Base-by-base conservation (phyloP, 2,797 vertebrate species). In the Orestias chungarensis region DNA sequence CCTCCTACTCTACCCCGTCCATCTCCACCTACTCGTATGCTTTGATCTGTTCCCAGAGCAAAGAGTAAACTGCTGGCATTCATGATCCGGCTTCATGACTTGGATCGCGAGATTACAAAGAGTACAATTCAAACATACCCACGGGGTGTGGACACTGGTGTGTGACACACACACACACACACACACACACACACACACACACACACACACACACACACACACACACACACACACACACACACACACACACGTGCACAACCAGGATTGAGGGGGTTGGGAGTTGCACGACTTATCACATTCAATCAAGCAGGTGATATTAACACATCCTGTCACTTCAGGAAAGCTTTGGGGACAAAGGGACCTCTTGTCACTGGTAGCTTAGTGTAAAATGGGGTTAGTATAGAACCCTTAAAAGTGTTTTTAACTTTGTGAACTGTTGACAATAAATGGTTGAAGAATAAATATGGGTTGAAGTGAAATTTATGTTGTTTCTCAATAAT, bases 41-140 rank as follows among this genome's bases (percentile, higher is more conserved):
- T 96, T 94, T 95, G 94, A 95, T 93, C 93, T 67, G 11, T 64
- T 81, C 94, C 95, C 95, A 96, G 95, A 84, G 91, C 88, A 95
- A 97, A 96, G 90, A 94, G 38, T 65, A 64, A 88, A 85, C 84
- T 82, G 78, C 87, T 88, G 89, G 92, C 91, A 81, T 77, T 76
- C 87, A 15, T 79, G 46, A 83, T 64, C 89, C 29, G 91, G 91
- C 90, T 90, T 90, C 82, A 81, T 93, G 94, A 95, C 95, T 93
- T 90, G 88, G 90, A 95, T 94, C 93, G 33, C 50, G 64, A 62
- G 82, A 73, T 15, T 87, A 95, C 95, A 95, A 96, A 96, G 95
- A 92, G 86, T 86, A 82, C 83, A 83, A 95, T 96, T 96, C 94
- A 96, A 90, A 79, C 79, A 59, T 71, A 73, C 83, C 74, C 71